These are phyloP conservation scores for Agriotes lineatus DNA, from an alignment of 2,888 invertebrate species.

Conservation along the genomic window DNA sequence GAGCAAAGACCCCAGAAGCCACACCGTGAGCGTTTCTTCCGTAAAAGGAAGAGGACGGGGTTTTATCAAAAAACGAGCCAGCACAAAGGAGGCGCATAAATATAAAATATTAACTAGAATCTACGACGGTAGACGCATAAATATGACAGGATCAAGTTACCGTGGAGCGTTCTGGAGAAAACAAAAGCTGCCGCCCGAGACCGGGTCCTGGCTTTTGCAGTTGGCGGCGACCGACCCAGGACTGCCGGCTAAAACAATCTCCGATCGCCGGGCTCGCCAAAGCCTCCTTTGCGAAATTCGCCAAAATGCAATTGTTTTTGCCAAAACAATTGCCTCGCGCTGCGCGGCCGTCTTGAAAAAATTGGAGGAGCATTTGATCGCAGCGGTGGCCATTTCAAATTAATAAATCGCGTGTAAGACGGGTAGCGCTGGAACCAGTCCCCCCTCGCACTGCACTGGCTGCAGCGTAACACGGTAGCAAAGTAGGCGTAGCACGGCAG, in stretches of 20 bases:
- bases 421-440: slow-evolving; percentile 14
- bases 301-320: too few relatives aligned
- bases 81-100: slow-evolving; percentile 29
- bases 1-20: slow-evolving; percentile 5
- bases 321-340: not conserved
- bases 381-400: slow-evolving; percentile 8
- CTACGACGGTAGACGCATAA: slow-evolving; percentile 28
- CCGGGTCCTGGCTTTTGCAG: not conserved
- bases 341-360: not conserved
- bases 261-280: slow-evolving; percentile 23
- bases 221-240: slow-evolving; percentile 32
- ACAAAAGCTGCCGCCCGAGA: slow-evolving; percentile 22
- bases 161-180: slow-evolving; percentile 9
- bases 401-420: slow-evolving; percentile 7
- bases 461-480: slow-evolving; percentile 52
- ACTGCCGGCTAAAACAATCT: slow-evolving; percentile 33
- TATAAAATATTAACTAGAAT: slow-evolving; percentile 32
- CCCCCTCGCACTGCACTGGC: slow-evolving; percentile 32
- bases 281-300: not conserved
- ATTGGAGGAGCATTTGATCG: too few relatives aligned
- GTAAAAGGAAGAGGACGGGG: slow-evolving; percentile 6
- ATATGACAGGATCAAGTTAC: slow-evolving; percentile 37
- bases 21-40: slow-evolving; percentile 9
- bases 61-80: slow-evolving; percentile 6
- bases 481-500: slow-evolving; percentile 53